Conservation (phyloP, 2,888 invertebrate genomes). For the Automeris io region DNA sequence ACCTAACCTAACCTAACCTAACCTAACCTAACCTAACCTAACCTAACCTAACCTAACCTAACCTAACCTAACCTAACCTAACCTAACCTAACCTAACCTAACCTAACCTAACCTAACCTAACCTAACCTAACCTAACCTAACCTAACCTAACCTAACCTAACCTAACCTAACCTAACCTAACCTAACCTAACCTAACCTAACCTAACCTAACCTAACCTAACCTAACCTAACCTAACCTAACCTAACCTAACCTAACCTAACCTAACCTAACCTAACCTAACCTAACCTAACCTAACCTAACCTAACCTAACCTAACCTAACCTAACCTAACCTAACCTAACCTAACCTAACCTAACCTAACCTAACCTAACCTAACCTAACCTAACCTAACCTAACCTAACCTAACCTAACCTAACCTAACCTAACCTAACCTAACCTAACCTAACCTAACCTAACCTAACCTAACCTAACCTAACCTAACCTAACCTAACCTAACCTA, state of each 20-base stretch:
- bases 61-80: slow-evolving; percentile 4
- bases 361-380: slow-evolving; percentile 6
- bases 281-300: slow-evolving; percentile 11
- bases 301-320: slow-evolving; percentile 7
- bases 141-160: slow-evolving; percentile 15
- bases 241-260: slow-evolving; percentile 6
- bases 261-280: not conserved
- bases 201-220: slow-evolving; percentile 16
- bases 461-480: slow-evolving; percentile 18
- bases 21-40: slow-evolving; percentile 11
- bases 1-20: slow-evolving; percentile 6
- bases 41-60: not conserved
- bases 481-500: slow-evolving; percentile 16
- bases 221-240: slow-evolving; percentile 13
- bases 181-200: slow-evolving; percentile 21
- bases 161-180: slow-evolving; percentile 19
- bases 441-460: slow-evolving; percentile 21
- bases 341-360: slow-evolving; percentile 10
- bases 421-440: slow-evolving; percentile 18
- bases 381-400: not conserved
- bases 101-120: not conserved
- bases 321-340: slow-evolving; percentile 1
- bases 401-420: slow-evolving; percentile 14
- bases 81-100: slow-evolving; percentile 10
- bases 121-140: slow-evolving; percentile 6